phyloP scores from a whole-genome alignment of 2,797 vertebrate species.

The Melanogrammus aeglefinus region DNA sequence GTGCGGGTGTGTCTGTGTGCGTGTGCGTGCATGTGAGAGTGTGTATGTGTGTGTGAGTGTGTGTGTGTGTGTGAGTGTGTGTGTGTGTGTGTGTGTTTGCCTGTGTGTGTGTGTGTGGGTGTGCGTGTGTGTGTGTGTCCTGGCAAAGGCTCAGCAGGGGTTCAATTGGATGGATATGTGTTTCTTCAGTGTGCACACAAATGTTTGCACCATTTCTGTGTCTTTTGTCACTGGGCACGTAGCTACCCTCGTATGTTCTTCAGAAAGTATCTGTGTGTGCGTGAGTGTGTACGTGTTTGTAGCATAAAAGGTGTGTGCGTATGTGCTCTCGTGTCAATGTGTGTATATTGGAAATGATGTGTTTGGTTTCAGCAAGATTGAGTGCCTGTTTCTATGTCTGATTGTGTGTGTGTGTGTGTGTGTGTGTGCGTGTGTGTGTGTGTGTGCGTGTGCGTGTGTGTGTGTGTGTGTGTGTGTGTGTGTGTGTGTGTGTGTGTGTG shows the following conservation, averaged over 20 bases:
- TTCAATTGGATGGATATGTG: constrained; percentile 9
- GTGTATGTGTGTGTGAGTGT: neutral
- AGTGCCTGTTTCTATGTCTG: constrained; percentile 4
- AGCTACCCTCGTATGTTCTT: neutral
- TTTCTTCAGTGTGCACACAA: constrained; percentile 12
- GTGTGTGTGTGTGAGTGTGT: neutral
- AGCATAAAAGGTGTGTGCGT: neutral
- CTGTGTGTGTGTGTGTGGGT: neutral
- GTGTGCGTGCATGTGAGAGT: neutral
- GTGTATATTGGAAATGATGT: constrained; percentile 27
- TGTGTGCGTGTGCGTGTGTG: constrained; percentile 18
- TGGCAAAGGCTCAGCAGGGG: constrained; percentile 3
- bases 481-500: constrained; percentile 9
- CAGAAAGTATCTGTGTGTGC: neutral
- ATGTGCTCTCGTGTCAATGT: constrained; percentile 8
- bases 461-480: constrained; percentile 24
- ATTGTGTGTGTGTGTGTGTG: neutral
- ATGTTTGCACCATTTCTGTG: constrained; percentile 18
- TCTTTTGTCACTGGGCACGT: constrained; percentile 15
- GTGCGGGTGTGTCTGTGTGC: neutral
- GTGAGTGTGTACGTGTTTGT: constrained; percentile 8
- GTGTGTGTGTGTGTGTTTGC: neutral
- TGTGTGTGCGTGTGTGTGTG: no score
- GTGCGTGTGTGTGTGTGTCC: constrained; percentile 1
- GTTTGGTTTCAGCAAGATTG: constrained; percentile 42